A percentile compares a stretch with the other conserved stretches of the same genome.
These are phyloP conservation scores for Myanophis thanlyinensis DNA, from an alignment of 2,113 vertebrate species.

Conservation along the genomic window DNA sequence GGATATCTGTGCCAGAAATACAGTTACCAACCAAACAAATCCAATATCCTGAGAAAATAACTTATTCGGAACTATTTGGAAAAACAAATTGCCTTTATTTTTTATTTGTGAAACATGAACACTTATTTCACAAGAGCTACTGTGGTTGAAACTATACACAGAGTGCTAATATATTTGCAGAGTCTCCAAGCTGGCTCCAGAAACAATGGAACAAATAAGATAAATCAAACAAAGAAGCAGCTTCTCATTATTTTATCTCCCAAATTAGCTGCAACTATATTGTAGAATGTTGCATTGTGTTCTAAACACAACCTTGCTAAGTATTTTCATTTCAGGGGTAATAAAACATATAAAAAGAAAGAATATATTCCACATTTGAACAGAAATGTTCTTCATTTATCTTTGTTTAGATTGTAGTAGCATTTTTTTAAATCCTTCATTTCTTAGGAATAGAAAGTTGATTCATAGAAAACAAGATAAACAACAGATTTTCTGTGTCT, in stretches of 20 bases:
- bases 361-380: background rate
- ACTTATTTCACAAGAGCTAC: background rate
- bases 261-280: slow-evolving; percentile 5
- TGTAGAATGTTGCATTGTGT: background rate
- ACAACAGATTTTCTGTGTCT: background rate
- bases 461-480: background rate
- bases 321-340: slow-evolving; percentile 1
- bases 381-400: background rate
- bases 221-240: background rate
- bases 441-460: background rate
- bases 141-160: slow-evolving; percentile 12
- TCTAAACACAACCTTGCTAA: slow-evolving; percentile 30
- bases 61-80: slow-evolving; percentile 38
- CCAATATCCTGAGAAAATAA: slow-evolving; percentile 57
- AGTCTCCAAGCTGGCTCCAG: slow-evolving; percentile 9
- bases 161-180: background rate
- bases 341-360: background rate
- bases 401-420: background rate
- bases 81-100: slow-evolving; percentile 51
- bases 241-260: slow-evolving; percentile 14
- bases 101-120: slow-evolving; percentile 39
- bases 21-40: slow-evolving; percentile 46
- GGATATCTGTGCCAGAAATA: slow-evolving; percentile 38
- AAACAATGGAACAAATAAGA: background rate
- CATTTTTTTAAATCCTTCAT: background rate